Conservation (phyloP, 2,888 invertebrate species). For the Mythimna impura region DNA sequence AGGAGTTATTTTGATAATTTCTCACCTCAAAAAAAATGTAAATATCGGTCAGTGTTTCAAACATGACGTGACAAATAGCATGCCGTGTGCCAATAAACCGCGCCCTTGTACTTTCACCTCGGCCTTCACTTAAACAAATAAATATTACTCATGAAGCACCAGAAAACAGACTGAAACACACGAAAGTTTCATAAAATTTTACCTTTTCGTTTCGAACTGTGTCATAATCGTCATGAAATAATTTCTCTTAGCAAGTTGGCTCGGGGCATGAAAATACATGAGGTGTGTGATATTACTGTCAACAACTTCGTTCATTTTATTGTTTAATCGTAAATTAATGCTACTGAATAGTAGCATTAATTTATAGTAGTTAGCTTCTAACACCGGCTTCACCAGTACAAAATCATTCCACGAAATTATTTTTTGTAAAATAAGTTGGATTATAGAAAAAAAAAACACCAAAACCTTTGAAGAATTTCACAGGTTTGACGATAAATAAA, state of each 20-base stretch:
- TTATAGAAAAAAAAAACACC: too few species aligned
- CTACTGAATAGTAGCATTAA: neutral
- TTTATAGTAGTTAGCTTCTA: neutral
- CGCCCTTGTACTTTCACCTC: slow-evolving; percentile 53
- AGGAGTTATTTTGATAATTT: too few species aligned
- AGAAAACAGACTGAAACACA: slow-evolving; percentile 17
- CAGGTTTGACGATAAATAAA: too few species aligned
- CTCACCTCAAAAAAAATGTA: neutral
- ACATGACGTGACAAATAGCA: slow-evolving; percentile 46
- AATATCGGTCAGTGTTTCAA: slow-evolving; percentile 18
- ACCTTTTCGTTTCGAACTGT: slow-evolving; percentile 1
- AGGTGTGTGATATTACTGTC: slow-evolving; percentile 16
- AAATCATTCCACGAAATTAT: neutral
- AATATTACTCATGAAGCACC: slow-evolving; percentile 29
- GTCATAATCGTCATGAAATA: neutral
- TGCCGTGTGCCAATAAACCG: slow-evolving; percentile 54
- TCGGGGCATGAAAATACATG: slow-evolving; percentile 17
- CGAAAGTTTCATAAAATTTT: slow-evolving; percentile 18
- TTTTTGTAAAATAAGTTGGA: too few species aligned
- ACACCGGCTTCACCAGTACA: neutral
- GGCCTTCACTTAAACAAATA: slow-evolving; percentile 24
- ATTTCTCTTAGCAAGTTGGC: slow-evolving; percentile 40
- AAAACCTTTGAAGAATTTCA: too few species aligned
- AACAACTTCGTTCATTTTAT: neutral
- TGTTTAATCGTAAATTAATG: too few species aligned